Percentiles rank a stretch among this genome's conserved stretches.
Conservation (phyloP, 2,888 invertebrate species). For the Hemithea aestivaria region DNA sequence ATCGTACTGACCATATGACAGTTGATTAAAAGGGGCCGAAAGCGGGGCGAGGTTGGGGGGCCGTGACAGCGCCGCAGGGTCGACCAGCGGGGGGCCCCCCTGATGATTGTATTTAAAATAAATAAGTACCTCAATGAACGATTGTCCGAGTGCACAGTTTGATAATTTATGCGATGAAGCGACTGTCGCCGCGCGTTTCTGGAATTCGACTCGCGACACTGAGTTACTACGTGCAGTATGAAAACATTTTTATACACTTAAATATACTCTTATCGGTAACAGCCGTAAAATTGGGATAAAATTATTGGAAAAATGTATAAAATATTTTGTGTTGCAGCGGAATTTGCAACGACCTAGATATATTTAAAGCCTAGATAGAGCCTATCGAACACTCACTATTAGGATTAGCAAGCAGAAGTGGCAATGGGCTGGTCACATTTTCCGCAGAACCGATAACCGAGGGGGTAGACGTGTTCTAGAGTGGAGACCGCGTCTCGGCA, state of each 20-base stretch:
- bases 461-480: no score
- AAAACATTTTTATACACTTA: not conserved
- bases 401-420: no score
- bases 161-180: constrained; percentile 48
- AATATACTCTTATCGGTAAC: no score
- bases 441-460: no score
- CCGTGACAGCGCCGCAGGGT: constrained; percentile 73
- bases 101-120: constrained; percentile 80
- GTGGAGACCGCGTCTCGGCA: no score
- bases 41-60: constrained; percentile 70
- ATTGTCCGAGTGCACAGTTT: constrained; percentile 59
- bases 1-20: constrained; percentile 65
- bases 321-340: no score
- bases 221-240: constrained; percentile 9
- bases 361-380: no score
- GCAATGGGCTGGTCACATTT: no score
- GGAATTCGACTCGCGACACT: constrained; percentile 19
- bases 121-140: constrained; percentile 79
- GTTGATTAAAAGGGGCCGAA: constrained; percentile 79
- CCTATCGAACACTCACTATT: no score
- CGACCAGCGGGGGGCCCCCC: constrained; percentile 67
- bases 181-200: constrained; percentile 17
- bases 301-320: no score
- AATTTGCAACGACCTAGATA: no score
- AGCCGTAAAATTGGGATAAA: no score